These are phyloP conservation scores for Centropus unirufus DNA, from an alignment of 2,113 vertebrate species.

Conservation along the genomic window DNA sequence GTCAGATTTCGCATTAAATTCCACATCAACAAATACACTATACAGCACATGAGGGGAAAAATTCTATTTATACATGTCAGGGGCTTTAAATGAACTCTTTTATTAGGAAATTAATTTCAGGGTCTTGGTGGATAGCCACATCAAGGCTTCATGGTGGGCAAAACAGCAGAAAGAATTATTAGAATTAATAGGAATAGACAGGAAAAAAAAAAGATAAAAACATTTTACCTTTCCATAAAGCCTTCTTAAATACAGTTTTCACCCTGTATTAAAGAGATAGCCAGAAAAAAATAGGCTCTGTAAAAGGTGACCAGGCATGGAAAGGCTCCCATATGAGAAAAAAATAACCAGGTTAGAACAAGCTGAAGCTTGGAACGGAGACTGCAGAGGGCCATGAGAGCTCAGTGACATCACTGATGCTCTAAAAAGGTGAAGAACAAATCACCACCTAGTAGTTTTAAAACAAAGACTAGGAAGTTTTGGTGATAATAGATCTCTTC, in stretches of 20 bases:
- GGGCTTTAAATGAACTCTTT: not conserved
- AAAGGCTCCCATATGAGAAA: not conserved
- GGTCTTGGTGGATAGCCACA: not conserved
- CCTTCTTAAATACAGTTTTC: not conserved
- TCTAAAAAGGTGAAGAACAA: not conserved
- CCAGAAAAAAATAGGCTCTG: not conserved
- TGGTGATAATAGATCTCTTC: not conserved
- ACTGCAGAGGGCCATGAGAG: not conserved
- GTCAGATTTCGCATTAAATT: not conserved
- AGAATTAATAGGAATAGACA: not conserved
- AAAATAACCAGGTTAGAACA: not conserved
- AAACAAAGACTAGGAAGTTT: not conserved
- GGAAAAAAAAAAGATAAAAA: not conserved
- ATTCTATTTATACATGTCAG: not conserved
- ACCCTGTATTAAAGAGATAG: not conserved
- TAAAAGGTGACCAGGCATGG: not conserved
- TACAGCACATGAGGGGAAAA: not conserved
- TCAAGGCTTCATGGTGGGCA: not conserved
- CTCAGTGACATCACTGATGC: not conserved
- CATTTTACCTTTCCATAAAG: not conserved
- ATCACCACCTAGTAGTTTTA: not conserved
- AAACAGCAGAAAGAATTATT: not conserved
- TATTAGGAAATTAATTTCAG: not conserved
- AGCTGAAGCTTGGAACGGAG: not conserved
- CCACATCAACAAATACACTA: not conserved